Evolutionary conservation across 2,797 vertebrate species (phyloP), one percentile per base, ranked within the genome.

Genomic region (Pampus argenteus): DNA sequence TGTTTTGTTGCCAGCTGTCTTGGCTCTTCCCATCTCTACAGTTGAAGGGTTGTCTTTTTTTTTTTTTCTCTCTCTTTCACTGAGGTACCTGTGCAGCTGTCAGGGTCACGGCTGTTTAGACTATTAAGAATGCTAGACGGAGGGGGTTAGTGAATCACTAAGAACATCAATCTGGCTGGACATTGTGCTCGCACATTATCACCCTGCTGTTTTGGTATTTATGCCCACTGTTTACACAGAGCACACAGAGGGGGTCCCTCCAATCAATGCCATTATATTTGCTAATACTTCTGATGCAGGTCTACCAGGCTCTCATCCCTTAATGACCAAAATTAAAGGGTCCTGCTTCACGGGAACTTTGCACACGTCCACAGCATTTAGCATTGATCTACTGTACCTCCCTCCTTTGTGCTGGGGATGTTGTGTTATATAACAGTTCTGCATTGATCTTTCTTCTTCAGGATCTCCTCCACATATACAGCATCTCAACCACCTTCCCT

Each of bases 171-270:
- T 93, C 86, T 88, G 82, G 60, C 71, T 79, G 80, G 83, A 89
- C 78, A 69, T 91, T 84, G 82, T 83, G 79, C 79, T 88, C 90
- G 81, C 80, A 62, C 85, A 88, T 95, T 92, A 94, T 91, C 89
- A 63, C 86, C 92, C 88, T 91, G 90, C 91, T 94, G 92, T 94
- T 95, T 94, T 91, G 90, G 91, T 94, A 93, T 95, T 94, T 94
- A 91, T 86, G 83, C 89, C 83, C 82, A 89, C 89, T 93, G 90
- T 94, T 94, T 93, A 90, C 90, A 88, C 90, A 87, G 92, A 92
- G 87, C 87, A 90, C 91, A 86, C 88, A 83, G 88, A 85, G 82
- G 92, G 89, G 91, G 91, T 88, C 78, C 51, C 71, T 83, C 84
- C 87, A 92, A 93, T 94, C 93, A 92, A 94, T 94, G 88, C 89